Evolutionary conservation across 2,888 invertebrate genomes (phyloP).

Genomic region (Leucophora obtusa): DNA sequence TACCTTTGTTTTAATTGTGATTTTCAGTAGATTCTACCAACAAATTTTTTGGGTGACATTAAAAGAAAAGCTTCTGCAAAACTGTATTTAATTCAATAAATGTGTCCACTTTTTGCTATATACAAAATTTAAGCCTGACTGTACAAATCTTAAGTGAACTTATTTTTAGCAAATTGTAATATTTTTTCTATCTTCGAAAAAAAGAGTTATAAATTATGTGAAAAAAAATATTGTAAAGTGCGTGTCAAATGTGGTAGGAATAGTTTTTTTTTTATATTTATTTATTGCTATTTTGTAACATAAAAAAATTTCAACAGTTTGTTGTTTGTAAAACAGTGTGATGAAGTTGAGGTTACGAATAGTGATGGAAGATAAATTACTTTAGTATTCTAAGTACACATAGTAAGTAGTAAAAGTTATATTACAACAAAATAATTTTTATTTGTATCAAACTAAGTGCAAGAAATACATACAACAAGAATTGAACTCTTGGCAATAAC

Average conservation of each 20-base stretch:
- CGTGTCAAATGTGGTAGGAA: constrained; percentile 54
- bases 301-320: neutral
- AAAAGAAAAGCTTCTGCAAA: too few species aligned
- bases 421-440: constrained; percentile 5
- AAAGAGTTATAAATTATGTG: constrained; percentile 47
- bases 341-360: neutral
- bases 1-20: too few species aligned
- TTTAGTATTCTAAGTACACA: neutral
- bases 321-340: constrained; percentile 4
- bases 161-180: neutral
- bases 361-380: constrained; percentile 26
- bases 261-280: constrained; percentile 11
- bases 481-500: neutral
- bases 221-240: constrained; percentile 49
- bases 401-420: constrained; percentile 20
- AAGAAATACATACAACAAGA: neutral
- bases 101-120: too few species aligned
- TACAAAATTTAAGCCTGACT: too few species aligned
- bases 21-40: too few species aligned
- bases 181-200: neutral
- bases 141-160: neutral
- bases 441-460: constrained; percentile 33
- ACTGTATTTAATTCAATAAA: too few species aligned
- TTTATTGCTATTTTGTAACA: constrained; percentile 8
- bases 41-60: too few species aligned